Evolutionary conservation across 2,113 vertebrate genomes (phyloP), one percentile per base, ranked within the genome.

Genomic region (Embiotoca jacksoni): DNA sequence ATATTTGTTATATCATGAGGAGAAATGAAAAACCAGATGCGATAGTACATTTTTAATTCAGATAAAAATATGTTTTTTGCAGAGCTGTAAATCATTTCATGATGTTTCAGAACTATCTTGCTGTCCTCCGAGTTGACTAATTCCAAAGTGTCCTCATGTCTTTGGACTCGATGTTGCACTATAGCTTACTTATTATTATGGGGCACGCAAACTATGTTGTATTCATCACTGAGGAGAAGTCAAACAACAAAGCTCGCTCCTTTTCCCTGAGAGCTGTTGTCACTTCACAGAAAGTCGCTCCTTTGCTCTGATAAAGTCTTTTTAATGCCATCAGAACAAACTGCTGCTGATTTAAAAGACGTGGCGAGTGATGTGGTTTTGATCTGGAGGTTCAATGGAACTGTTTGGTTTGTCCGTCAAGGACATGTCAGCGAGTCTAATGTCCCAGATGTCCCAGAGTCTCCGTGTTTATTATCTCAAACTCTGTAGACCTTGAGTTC

Each of bases 401-500:
- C 10, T 66, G 14, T 47, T 1, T 6, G 11, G 7, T 23, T 33
- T 56, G 49, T 80, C 35, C 59, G 23, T 71, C 31, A 9, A 35
- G 39, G 56, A 41, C 47, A 75, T 68, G 41, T 13, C 44, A 47
- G 55, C 9, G 14, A 44, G 57, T 68, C 31, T 58, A 30, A 41
- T 53, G 50, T 54, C 50, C 50, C 41, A 32, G 33, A 41, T 53
- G 50, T 54, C 50, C 50, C 41, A 32, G 53, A 46, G 49, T 71
- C 31, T 44, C 36, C 9, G 6, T 39, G 36, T 49, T 46, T 7
- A 15, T 15, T 16, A 61, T 46, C 57, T 72, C 31, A 74, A 65
- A 65, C 37, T 11, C 15, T 30, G 44, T 7, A 62, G 59, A 59
- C 62, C 57, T 82, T 80, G 41, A 74, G 32, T 80, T 80, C 6